These are phyloP conservation scores for Wasmannia auropunctata DNA, from an alignment of 1,140 invertebrate species.

Conservation along the genomic window DNA sequence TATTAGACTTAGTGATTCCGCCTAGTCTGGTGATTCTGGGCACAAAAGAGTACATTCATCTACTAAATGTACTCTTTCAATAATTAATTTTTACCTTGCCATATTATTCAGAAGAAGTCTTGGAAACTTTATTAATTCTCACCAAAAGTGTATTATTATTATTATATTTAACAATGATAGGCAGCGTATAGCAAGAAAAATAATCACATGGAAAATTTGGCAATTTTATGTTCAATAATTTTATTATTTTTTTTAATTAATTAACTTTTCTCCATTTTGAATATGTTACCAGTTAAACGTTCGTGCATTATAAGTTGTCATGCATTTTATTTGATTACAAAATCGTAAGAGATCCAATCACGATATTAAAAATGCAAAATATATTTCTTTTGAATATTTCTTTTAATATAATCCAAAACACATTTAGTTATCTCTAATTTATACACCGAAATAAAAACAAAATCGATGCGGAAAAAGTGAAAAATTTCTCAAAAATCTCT, in stretches of 20 bases:
- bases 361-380: neutral
- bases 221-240: neutral
- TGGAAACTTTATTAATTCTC: slow-evolving; percentile 24
- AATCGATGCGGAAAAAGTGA: neutral
- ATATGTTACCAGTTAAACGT: neutral
- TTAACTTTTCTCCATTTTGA: neutral
- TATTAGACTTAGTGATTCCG: neutral
- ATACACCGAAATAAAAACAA: neutral
- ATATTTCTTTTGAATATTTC: neutral
- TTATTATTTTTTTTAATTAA: slow-evolving; percentile 16
- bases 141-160: neutral
- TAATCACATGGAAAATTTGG: neutral
- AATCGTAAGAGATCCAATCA: neutral
- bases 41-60: slow-evolving; percentile 44
- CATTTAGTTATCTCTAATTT: neutral
- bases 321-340: neutral
- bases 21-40: neutral
- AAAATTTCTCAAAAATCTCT: neutral
- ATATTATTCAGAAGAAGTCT: slow-evolving; percentile 35
- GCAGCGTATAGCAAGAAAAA: neutral
- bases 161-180: neutral
- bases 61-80: slow-evolving; percentile 45
- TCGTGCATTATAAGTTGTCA: neutral
- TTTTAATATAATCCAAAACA: neutral
- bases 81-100: slow-evolving; percentile 28